Percentiles rank a stretch among this genome's conserved stretches.
Conservation (phyloP, 2,113 vertebrate genomes). For the pig (Sus scrofa) region DNA sequence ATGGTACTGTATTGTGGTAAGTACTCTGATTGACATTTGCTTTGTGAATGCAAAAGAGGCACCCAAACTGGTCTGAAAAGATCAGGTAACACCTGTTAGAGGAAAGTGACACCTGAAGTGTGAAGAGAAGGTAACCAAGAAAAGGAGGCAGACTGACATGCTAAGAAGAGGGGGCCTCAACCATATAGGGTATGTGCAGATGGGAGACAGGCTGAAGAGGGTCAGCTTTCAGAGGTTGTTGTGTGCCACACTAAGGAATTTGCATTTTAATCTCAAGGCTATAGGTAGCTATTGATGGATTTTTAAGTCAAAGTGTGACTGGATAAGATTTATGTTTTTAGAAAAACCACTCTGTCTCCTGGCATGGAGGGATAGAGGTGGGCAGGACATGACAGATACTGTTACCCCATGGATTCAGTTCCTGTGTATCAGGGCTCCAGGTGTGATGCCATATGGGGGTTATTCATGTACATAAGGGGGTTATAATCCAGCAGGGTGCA, state of each 20-base stretch:
- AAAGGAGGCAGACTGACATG: not conserved
- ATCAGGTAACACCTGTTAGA: not conserved
- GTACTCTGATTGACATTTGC: not conserved
- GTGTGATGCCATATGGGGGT: not conserved
- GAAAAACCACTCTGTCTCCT: not conserved
- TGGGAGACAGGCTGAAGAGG: not conserved
- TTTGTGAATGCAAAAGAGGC: not conserved
- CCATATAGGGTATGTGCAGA: not conserved
- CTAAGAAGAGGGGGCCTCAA: not conserved
- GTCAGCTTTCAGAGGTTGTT: not conserved
- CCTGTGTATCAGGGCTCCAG: not conserved
- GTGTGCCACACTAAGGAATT: not conserved
- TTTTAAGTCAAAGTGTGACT: not conserved
- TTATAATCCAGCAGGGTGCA: not conserved
- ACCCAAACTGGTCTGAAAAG: not conserved
- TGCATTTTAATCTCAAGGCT: conserved; percentile 8
- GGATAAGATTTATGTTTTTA: not conserved
- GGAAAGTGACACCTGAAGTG: not conserved
- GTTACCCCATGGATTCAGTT: not conserved
- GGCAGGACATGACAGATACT: not conserved
- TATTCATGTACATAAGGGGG: not conserved
- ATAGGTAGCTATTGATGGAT: not conserved
- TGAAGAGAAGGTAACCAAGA: not conserved
- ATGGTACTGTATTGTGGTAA: not conserved
- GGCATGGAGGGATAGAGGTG: not conserved